phyloP scores from a whole-genome alignment of 2,888 invertebrate genomes.

The Patella ulyssiponensis region DNA sequence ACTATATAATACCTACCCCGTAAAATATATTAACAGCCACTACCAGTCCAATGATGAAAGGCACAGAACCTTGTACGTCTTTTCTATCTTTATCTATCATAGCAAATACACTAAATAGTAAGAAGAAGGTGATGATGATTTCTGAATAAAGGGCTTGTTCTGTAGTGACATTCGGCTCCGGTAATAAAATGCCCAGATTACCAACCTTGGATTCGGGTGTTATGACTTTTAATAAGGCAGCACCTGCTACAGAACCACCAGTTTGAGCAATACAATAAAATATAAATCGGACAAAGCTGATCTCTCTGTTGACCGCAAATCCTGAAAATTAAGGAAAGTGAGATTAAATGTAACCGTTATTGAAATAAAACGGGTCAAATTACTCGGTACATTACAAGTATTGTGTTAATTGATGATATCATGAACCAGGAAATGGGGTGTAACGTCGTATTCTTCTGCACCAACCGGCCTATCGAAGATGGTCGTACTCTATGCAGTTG shows the following conservation, averaged over 20 bases:
- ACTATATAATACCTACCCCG: conserved; percentile 43
- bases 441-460: too few species aligned
- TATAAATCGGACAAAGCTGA: conserved; percentile 31
- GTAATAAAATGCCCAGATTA: conserved; percentile 45
- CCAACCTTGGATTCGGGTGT: conserved; percentile 42
- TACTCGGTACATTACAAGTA: too few species aligned
- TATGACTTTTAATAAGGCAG: conserved; percentile 41
- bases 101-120: conserved; percentile 49
- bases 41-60: conserved; percentile 54
- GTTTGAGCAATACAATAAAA: conserved; percentile 48
- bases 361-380: too few species aligned
- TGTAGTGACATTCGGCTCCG: conserved; percentile 41
- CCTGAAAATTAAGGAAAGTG: not conserved
- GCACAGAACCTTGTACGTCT: conserved; percentile 48
- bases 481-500: too few species aligned
- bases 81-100: conserved; percentile 47
- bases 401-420: too few species aligned
- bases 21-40: conserved; percentile 51
- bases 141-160: conserved; percentile 50
- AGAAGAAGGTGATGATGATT: conserved; percentile 47
- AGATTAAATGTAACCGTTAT: too few species aligned
- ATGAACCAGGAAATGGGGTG: too few species aligned
- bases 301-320: conserved; percentile 18
- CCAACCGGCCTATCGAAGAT: too few species aligned
- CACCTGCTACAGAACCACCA: conserved; percentile 45